Evolutionary conservation across 2,888 invertebrate genomes (phyloP).

Genomic region (Oxytorus armatus): DNA sequence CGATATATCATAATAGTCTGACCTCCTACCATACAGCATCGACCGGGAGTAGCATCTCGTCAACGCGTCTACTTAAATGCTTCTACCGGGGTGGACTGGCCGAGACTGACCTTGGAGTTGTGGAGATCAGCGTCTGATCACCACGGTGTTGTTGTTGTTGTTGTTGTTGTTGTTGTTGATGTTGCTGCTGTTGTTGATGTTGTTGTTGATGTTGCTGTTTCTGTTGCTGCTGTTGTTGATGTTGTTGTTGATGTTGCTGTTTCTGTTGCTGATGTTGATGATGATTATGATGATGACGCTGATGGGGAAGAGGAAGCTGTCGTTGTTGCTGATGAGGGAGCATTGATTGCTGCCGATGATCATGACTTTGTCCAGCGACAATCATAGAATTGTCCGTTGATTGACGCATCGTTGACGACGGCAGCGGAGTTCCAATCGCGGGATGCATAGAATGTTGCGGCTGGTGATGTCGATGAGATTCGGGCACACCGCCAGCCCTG

Average conservation of each 20-base stretch:
- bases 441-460: conserved; percentile 68
- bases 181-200: conserved; percentile 31
- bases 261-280: conserved; percentile 40
- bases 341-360: conserved; percentile 63
- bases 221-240: conserved; percentile 28
- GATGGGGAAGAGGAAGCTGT: conserved; percentile 56
- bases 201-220: conserved; percentile 22
- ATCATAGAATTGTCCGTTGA: conserved; percentile 5
- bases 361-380: conserved; percentile 53
- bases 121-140: conserved; percentile 51
- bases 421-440: conserved; percentile 42
- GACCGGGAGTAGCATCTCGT: conserved; percentile 35
- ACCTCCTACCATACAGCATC: conserved; percentile 7
- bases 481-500: conserved; percentile 63
- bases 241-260: not conserved
- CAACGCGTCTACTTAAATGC: conserved; percentile 19
- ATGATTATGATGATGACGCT: conserved; percentile 47
- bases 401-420: conserved; percentile 21
- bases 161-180: not conserved
- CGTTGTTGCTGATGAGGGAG: conserved; percentile 37
- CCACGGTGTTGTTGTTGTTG: conserved; percentile 25
- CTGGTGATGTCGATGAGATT: conserved; percentile 69
- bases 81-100: conserved; percentile 10
- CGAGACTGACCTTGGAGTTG: conserved; percentile 65
- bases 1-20: not conserved